Percentiles rank a stretch among this genome's conserved stretches.
phyloP scores from a whole-genome alignment of 1,140 invertebrate species.

The Pseudomyrmex pallidus region DNA sequence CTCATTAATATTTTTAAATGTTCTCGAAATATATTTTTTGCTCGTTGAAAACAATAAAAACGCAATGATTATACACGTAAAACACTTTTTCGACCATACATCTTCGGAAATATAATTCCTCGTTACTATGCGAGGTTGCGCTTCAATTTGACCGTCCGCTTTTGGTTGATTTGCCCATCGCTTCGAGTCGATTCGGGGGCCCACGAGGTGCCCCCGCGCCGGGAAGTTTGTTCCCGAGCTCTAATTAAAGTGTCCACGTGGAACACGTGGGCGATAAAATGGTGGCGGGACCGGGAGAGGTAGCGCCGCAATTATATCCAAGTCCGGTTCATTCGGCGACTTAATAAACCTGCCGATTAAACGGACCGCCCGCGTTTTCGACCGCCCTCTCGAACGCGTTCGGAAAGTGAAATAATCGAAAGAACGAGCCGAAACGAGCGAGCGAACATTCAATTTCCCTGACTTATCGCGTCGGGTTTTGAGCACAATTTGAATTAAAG shows the following conservation, averaged over 20 bases:
- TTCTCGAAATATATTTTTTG: too few species aligned
- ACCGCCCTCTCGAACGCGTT: neutral
- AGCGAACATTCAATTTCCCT: neutral
- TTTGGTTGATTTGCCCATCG: too few species aligned
- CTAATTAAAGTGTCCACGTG: constrained; percentile 8
- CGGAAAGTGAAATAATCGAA: constrained; percentile 30
- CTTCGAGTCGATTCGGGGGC: neutral
- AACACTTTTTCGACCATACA: too few species aligned
- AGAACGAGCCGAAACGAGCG: neutral
- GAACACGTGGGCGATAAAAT: neutral
- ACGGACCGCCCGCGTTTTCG: neutral
- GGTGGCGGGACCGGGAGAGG: neutral
- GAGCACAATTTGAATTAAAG: neutral
- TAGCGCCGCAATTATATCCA: constrained; percentile 5
- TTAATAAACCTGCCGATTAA: constrained; percentile 29
- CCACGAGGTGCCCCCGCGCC: neutral
- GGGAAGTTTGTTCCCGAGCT: neutral
- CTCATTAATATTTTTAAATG: too few species aligned
- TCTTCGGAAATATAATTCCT: too few species aligned
- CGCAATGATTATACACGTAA: too few species aligned
- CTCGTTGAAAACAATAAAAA: too few species aligned
- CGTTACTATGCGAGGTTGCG: too few species aligned
- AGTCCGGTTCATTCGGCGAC: neutral
- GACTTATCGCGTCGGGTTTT: neutral
- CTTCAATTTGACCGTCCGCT: too few species aligned